phyloP scores from a whole-genome alignment of 92 coral and sea anemone genomes.

The Meandrina meandrites region DNA sequence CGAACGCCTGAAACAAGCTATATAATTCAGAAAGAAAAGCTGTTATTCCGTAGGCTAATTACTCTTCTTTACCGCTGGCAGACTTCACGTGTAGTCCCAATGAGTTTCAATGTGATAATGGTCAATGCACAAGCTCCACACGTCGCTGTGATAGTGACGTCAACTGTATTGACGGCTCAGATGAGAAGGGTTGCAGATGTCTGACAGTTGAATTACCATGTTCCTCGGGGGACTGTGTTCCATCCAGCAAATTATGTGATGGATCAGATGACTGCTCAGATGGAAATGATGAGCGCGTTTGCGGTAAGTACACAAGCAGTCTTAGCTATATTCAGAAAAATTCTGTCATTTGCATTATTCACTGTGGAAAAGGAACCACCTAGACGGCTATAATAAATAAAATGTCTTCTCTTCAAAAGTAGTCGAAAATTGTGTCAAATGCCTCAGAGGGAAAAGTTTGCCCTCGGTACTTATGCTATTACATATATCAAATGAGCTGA shows the following conservation, averaged over 20 bases:
- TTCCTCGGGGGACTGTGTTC: slow-evolving; percentile 54
- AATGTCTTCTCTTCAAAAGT: too few species aligned
- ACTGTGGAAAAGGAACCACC: too few species aligned
- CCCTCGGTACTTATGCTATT: too few species aligned
- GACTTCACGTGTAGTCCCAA: slow-evolving; percentile 37
- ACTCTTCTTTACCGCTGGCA: not conserved
- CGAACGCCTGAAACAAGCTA: too few species aligned
- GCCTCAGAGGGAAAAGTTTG: too few species aligned
- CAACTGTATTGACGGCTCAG: slow-evolving; percentile 62
- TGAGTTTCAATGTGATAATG: slow-evolving; percentile 58
- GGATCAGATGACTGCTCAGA: slow-evolving; percentile 51
- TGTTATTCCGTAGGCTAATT: not conserved
- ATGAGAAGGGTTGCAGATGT: slow-evolving; percentile 62
- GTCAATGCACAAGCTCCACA: slow-evolving; percentile 51
- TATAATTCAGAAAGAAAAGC: not conserved
- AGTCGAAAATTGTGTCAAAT: too few species aligned
- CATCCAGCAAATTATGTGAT: slow-evolving; percentile 52
- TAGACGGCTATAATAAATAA: too few species aligned
- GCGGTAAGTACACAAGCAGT: slow-evolving; percentile 39
- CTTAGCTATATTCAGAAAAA: not conserved
- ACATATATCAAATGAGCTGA: too few species aligned
- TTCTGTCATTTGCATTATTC: not conserved
- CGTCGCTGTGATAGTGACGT: slow-evolving; percentile 59
- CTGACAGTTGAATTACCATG: slow-evolving; percentile 55
- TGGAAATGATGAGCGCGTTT: slow-evolving; percentile 61